phyloP scores from a whole-genome alignment of 2,113 vertebrate genomes.

The Danio rerio region DNA sequence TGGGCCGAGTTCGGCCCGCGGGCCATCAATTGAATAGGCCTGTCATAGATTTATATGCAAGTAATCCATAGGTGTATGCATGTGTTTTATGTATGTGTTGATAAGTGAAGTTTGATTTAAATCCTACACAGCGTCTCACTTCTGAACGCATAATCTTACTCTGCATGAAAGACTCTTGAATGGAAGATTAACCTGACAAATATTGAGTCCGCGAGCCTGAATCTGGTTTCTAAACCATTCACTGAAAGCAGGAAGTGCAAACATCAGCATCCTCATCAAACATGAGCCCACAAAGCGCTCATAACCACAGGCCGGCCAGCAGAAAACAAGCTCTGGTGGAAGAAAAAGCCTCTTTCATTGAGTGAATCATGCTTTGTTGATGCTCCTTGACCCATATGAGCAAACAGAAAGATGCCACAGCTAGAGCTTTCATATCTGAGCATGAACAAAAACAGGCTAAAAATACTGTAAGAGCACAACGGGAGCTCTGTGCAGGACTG shows the following conservation, averaged over 20 bases:
- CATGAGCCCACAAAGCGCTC: slow-evolving; percentile 7
- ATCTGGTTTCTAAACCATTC: not conserved
- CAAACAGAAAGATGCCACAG: slow-evolving; percentile 49
- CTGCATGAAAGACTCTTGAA: no score
- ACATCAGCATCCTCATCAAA: not conserved
- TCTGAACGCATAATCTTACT: no score
- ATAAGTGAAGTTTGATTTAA: no score
- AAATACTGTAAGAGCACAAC: slow-evolving; percentile 24
- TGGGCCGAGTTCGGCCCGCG: no score
- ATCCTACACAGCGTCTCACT: no score
- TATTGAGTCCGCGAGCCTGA: no score
- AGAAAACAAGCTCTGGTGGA: not conserved
- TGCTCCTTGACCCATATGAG: slow-evolving; percentile 51
- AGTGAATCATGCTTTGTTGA: slow-evolving; percentile 57
- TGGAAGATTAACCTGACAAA: no score
- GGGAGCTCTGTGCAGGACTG: not conserved
- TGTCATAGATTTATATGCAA: no score
- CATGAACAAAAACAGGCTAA: slow-evolving; percentile 29
- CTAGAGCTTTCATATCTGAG: slow-evolving; percentile 38
- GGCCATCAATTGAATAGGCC: no score
- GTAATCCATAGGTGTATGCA: no score
- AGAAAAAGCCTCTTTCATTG: slow-evolving; percentile 29
- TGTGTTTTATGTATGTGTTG: no score
- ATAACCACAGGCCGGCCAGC: not conserved
- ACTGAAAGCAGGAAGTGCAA: slow-evolving; percentile 12